Conservation (phyloP, 2,797 vertebrate species). For the Sebastes kiyomatsui region DNA sequence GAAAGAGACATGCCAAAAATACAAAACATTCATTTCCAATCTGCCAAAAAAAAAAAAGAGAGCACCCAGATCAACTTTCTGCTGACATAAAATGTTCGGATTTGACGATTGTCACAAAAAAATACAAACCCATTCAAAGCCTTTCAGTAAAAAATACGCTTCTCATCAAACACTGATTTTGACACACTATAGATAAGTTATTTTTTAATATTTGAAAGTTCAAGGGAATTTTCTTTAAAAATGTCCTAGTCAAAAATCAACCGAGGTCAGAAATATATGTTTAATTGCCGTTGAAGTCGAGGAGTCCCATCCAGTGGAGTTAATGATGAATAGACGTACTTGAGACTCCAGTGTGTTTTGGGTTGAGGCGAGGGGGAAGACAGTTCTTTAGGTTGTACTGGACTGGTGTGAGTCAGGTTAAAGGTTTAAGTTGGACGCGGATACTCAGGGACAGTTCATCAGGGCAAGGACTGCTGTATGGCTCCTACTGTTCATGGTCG, state of each 20-base stretch:
- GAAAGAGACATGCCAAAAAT: conserved; percentile 29
- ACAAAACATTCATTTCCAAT: conserved; percentile 65
- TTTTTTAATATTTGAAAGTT: conserved; percentile 45
- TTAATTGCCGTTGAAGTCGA: conserved; percentile 15
- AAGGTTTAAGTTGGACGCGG: conserved; percentile 12
- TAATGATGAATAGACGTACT: conserved; percentile 21
- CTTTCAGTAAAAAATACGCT: conserved; percentile 64
- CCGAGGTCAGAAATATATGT: conserved; percentile 43
- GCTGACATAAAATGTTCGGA: conserved; percentile 47
- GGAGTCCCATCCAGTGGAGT: conserved; percentile 56
- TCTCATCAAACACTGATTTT: conserved; percentile 53
- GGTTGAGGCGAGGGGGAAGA: conserved; percentile 15
- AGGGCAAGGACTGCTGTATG: conserved; percentile 47
- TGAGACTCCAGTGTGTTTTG: conserved; percentile 16
- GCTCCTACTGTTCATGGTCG: conserved; percentile 47
- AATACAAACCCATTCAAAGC: conserved; percentile 61
- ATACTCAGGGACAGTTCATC: conserved; percentile 24
- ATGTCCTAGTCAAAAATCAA: conserved; percentile 33
- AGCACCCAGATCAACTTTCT: conserved; percentile 28
- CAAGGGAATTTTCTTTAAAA: neutral
- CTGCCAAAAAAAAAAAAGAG: conserved; percentile 17
- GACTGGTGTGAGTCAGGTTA: conserved; percentile 15
- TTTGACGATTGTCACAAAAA: conserved; percentile 76
- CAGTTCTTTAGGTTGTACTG: conserved; percentile 21
- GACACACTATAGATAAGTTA: conserved; percentile 47